Percentiles rank a stretch among this genome's conserved stretches.
Conservation (phyloP, 2,888 invertebrate species). For the Microplitis manilae region DNA sequence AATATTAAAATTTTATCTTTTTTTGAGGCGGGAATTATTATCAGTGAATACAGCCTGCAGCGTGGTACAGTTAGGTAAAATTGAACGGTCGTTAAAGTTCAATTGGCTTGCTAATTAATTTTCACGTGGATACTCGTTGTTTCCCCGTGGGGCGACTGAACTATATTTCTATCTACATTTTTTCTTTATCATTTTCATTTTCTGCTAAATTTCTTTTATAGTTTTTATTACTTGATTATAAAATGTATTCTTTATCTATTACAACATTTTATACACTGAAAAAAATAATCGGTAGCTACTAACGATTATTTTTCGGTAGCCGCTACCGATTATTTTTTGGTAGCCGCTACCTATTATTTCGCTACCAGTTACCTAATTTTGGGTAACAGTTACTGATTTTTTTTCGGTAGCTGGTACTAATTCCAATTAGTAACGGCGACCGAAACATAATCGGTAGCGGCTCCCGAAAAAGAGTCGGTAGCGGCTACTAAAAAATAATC, state of each 20-base stretch:
- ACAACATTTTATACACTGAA: not conserved
- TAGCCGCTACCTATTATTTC: too few species aligned
- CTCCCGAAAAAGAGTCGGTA: too few species aligned
- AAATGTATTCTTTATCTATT: not conserved
- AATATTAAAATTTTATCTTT: conserved; percentile 7
- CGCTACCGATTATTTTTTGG: too few species aligned
- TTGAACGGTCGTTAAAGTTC: conserved; percentile 65
- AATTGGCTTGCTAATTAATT: conserved; percentile 68
- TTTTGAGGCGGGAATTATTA: conserved; percentile 55
- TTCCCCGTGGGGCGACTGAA: conserved; percentile 26
- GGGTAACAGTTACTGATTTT: too few species aligned
- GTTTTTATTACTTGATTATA: not conserved
- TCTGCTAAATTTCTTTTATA: not conserved
- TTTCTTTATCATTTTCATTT: not conserved
- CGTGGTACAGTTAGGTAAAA: conserved; percentile 51
- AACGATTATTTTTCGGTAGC: too few species aligned
- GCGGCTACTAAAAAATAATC: too few species aligned
- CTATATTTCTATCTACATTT: not conserved
- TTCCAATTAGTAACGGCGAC: too few species aligned
- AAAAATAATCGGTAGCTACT: too few species aligned
- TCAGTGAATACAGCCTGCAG: conserved; percentile 58
- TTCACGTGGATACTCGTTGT: conserved; percentile 55
- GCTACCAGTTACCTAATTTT: too few species aligned
- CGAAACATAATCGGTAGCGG: too few species aligned
- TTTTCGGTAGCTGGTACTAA: too few species aligned